Base-by-base conservation (phyloP, 2,888 invertebrate genomes). In the Netelia inedita region DNA sequence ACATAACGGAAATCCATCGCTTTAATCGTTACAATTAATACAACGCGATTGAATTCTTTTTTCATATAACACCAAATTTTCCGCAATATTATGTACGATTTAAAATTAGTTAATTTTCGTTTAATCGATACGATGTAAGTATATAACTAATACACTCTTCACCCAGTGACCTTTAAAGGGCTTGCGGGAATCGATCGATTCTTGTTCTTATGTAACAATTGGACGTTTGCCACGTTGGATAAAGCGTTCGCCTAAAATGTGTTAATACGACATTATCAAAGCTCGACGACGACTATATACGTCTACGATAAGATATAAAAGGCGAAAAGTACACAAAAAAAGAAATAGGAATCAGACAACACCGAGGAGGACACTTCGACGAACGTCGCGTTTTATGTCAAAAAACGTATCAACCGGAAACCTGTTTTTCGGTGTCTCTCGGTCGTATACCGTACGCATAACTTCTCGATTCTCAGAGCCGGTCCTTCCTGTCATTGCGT, bases 371-470 rank as follows among this genome's bases (percentile, higher is more conserved):
- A 21, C 53, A 19, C 28, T n/a, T 9, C 0, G 21, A n/a, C n/a
- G n/a, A 19, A 46, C 6, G 28, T 59, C 8, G 43, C 6, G 10
- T 61, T 23, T 19, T 16, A n/a, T 2, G 19, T 53, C 57, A 59
- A 41, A 16, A 72, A 72, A 59, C 16, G 23, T 28, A 46, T 46
- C 9, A 14, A 35, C 1, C 19, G 11, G 8, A 78, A 78, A 69
- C 76, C 59, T 59, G 76, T 78, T 78, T 78, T 59, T 69, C 46
- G 28, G 57, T 59, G 23, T 61, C n/a, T n/a, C 63, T 35, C n/a
- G 16, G 46, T 59, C 19, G 16, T 19, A 23, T 69, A 69, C 68
- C 59, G 46, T 68, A 59, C n/a, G 28, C 61, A 35, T 35, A 19
- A 16, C 57, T 57, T 19, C 57, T 53, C 2, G 53, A 55, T 72